Evolutionary conservation across 2,888 invertebrate species (phyloP), one percentile per base, ranked within the genome.

Genomic region (Orgyia antiqua): DNA sequence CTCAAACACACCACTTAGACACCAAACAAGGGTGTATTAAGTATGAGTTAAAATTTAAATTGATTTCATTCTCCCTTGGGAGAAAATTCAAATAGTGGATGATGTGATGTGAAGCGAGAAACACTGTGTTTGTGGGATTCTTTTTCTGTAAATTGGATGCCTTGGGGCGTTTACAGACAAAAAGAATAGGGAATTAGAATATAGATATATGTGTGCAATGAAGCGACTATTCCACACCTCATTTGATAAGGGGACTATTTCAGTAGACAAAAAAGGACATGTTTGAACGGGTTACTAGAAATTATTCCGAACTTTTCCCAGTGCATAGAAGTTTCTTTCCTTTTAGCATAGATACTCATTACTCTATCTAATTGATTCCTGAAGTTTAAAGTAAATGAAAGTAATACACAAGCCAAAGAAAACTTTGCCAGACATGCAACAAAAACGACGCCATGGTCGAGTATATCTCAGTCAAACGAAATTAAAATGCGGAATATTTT

Each of bases 1-100:
- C 72, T 73, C 67, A 68, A 84, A 86, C 82, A 84, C 78, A 82
- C 84, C 86, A 86, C 84, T 86, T 86, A 86, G 78, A 86, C 77
- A 79, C 84, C 82, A 83, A 84, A 86, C 84, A 84, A 79, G 86
- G 86, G 84, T 83, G 83, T 83, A 84, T 84, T 86, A 84, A 86
- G 83, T 82, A 73, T 71, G 74, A 86, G 83, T 84, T 86, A 86
- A 86, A 86, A 84, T 86, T 86, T 84, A 86, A 86, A 84, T 86
- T 86, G 84, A 84, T 82, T 86, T 82, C 64, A 71, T 82, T 82
- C 82, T 78, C 80, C 68, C 65, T 61, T 36, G 51, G 63, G 67
- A 75, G 73, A 58, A 74, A 79, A 82, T 82, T 83, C 83, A 78
- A 80, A 86, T 86, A 84, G 84, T 86, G 80, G 62, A 68, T 66